These are phyloP conservation scores for Synchiropus splendidus DNA, from an alignment of 2,113 vertebrate species.

Conservation along the genomic window DNA sequence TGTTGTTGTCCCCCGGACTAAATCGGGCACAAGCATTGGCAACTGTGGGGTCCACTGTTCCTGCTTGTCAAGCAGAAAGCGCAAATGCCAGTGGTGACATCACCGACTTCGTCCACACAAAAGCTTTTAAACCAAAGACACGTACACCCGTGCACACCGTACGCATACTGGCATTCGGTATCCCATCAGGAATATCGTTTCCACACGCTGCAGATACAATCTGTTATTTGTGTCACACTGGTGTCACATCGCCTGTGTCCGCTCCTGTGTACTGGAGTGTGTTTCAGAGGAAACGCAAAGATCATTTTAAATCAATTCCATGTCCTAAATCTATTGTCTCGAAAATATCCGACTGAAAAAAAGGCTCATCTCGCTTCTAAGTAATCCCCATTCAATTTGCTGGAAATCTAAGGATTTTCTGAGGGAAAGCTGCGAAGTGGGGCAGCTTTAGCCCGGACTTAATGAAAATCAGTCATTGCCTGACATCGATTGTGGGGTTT, in stretches of 20 bases:
- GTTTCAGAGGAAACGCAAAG: too few species aligned
- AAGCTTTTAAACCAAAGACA: constrained; percentile 44
- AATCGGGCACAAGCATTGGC: constrained; percentile 42
- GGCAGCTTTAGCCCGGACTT: constrained; percentile 23
- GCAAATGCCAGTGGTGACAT: constrained; percentile 40
- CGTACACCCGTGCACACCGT: constrained; percentile 2
- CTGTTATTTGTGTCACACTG: constrained; percentile 26
- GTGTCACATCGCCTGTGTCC: constrained; percentile 8
- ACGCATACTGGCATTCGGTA: background rate
- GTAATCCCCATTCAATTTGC: constrained; percentile 1
- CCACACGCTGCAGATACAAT: constrained; percentile 10
- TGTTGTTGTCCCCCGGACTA: constrained; percentile 21
- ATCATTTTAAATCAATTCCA: background rate
- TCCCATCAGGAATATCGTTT: constrained; percentile 23
- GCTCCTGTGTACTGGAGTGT: constrained; percentile 1
- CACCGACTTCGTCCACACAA: constrained; percentile 28
- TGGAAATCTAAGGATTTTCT: constrained; percentile 24
- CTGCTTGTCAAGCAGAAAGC: constrained; percentile 43
- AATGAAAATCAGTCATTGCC: constrained; percentile 45
- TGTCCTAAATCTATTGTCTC: background rate
- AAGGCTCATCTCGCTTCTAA: too few species aligned
- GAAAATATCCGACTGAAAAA: too few species aligned
- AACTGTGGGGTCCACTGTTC: constrained; percentile 35
- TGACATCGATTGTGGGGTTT: constrained; percentile 37
- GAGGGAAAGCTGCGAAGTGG: constrained; percentile 12